Base-by-base conservation (phyloP, 2,888 invertebrate species). In the Drosophila multiciliata region DNA sequence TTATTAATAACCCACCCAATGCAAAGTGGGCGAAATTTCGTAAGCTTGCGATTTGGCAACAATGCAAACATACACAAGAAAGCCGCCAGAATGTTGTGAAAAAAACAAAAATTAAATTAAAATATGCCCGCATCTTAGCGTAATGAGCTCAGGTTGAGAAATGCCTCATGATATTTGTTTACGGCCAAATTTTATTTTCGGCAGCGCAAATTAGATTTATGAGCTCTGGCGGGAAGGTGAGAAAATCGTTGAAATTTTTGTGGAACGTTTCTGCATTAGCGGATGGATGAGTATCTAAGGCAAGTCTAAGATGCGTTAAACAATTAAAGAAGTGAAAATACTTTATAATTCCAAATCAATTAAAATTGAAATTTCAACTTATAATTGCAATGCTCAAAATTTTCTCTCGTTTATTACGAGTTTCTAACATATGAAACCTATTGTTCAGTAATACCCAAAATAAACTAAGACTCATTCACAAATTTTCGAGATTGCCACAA, bases 21-120 rank as follows among this genome's bases (percentile, higher is more conserved):
- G 69, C 52, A 33, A 68, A 72, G 58, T 80, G 60, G 60, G 73
- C 78, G 81, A 87, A 83, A 89, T 90, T 90, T 85, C 90, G 90
- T 75, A 90, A 85, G 89, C 78, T 73, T 49, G 57, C 63, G 64
- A 70, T 79, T 79, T 79, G 74, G 66, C 79, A 78, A 54, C 45
- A 45, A 71, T 78, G 65, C 75, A 58, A 36, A 58, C 45, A 23
- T 23, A 45, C 36, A 53, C 52, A 53, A 45, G 12, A 62, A 67
- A 82, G 64, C 79, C 59, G 63, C 59, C 65, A 66, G 67, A 65
- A 71, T 77, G 35, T 61, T 66, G 63, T 33, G 60, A 57, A 3
- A 20, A 32, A 1, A 53, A 20, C 3, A 7, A 20, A 7, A 20
- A 20, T 6, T 3, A 7, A 12, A 23, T 23, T 15, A 8, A 45